Evolutionary conservation across 2,797 vertebrate genomes (phyloP).

Genomic region (Podarcis siculus): DNA sequence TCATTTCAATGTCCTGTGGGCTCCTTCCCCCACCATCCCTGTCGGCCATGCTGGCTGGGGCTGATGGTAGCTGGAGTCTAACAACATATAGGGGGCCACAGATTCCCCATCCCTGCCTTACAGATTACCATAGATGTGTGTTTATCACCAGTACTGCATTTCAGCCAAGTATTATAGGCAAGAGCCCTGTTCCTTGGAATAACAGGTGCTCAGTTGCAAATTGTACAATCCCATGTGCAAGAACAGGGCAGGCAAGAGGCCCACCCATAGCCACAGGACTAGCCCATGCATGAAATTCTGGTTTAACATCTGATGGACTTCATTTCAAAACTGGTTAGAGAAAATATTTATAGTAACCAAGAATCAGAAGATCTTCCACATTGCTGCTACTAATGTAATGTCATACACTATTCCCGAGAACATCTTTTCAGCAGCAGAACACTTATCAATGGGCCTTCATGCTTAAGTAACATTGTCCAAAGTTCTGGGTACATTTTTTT

Average conservation of each 20-base stretch:
- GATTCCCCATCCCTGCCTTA: not conserved
- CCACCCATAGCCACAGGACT: not conserved
- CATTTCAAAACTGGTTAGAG: not conserved
- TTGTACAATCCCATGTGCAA: not conserved
- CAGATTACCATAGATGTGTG: not conserved
- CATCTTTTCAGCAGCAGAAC: not conserved
- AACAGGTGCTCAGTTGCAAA: not conserved
- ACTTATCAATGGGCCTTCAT: not conserved
- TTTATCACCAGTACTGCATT: not conserved
- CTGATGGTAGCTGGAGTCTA: not conserved
- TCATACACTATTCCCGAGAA: not conserved
- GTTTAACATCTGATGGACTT: not conserved
- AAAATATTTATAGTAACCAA: not conserved
- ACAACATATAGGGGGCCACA: not conserved
- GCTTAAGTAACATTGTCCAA: slow-evolving; percentile 17
- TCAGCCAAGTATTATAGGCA: not conserved
- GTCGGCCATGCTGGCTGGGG: not conserved
- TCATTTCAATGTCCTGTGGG: not conserved
- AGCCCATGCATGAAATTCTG: not conserved
- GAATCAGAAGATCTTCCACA: not conserved
- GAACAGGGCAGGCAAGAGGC: not conserved
- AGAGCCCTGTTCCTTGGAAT: not conserved
- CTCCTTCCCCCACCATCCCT: not conserved
- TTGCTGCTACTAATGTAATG: not conserved
- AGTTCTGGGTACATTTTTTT: slow-evolving; percentile 7